Conservation (phyloP, 2,113 vertebrate genomes). For the Corythoichthys intestinalis region DNA sequence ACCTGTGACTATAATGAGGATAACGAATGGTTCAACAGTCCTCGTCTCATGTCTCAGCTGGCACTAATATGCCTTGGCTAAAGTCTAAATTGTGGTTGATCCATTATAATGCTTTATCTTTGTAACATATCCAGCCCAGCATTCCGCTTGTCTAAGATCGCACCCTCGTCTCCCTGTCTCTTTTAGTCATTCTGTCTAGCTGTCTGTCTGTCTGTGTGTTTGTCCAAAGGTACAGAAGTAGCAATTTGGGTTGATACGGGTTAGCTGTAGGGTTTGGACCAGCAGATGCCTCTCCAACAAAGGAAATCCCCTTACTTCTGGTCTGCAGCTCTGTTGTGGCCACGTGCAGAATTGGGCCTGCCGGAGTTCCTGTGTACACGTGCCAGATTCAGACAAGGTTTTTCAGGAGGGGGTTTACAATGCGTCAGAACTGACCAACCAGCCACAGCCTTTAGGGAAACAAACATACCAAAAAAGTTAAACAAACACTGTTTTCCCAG, state of each 20-base stretch:
- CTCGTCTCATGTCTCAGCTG: conserved; percentile 1
- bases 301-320: conserved; percentile 69
- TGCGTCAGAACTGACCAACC: conserved; percentile 13
- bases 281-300: conserved; percentile 40
- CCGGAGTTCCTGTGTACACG: conserved; percentile 39
- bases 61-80: not conserved
- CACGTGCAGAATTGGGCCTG: conserved; percentile 53
- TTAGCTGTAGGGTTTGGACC: conserved; percentile 35
- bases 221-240: conserved; percentile 21
- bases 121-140: not conserved
- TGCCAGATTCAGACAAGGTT: conserved; percentile 36
- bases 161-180: not conserved
- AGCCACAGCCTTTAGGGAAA: conserved; percentile 31
- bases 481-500: conserved; percentile 61
- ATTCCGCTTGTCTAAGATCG: conserved; percentile 1
- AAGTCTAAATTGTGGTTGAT: not conserved
- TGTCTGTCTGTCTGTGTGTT: conserved; percentile 12
- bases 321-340: conserved; percentile 54
- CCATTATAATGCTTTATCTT: not conserved
- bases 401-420: conserved; percentile 25
- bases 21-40: not conserved
- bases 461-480: conserved; percentile 38
- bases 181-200: not conserved
- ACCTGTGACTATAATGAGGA: not conserved
- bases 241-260: conserved; percentile 33